Evolutionary conservation across 2,797 vertebrate species (phyloP).

Genomic region (Gymnopithys bicolor): DNA sequence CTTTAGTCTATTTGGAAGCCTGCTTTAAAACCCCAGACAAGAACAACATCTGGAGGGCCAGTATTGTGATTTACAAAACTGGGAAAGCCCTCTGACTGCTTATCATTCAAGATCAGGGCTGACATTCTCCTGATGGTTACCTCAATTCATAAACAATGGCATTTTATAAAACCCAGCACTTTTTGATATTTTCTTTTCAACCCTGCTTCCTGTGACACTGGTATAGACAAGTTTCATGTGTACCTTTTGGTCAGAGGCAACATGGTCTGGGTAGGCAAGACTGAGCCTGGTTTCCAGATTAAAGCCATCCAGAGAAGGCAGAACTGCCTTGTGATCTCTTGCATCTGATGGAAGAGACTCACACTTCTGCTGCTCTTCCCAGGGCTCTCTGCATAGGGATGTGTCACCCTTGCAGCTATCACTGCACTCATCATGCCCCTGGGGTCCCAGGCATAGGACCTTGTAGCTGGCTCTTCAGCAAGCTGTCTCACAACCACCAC

Average conservation of each 20-base stretch:
- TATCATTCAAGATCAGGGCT: not conserved
- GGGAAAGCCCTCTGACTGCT: not conserved
- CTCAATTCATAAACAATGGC: not conserved
- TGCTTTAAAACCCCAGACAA: not conserved
- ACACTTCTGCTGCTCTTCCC: not conserved
- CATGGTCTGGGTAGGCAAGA: not conserved
- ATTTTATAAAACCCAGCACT: not conserved
- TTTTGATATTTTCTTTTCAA: not conserved
- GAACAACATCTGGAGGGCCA: not conserved
- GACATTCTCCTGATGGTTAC: not conserved
- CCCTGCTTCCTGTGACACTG: not conserved
- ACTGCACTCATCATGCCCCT: accelerated
- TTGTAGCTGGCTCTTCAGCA: not conserved
- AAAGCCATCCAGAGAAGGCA: not conserved
- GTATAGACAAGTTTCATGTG: not conserved
- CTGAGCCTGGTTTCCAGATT: not conserved
- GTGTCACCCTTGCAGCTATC: not conserved
- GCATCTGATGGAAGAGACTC: too few species aligned
- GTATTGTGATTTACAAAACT: not conserved
- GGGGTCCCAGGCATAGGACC: not conserved
- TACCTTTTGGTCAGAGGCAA: not conserved
- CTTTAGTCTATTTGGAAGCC: not conserved
- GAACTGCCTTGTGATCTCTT: accelerated
- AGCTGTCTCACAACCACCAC: not conserved
- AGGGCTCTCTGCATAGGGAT: accelerated